phyloP scores from a whole-genome alignment of 2,888 invertebrate species.

The Epirrhoe alternata region DNA sequence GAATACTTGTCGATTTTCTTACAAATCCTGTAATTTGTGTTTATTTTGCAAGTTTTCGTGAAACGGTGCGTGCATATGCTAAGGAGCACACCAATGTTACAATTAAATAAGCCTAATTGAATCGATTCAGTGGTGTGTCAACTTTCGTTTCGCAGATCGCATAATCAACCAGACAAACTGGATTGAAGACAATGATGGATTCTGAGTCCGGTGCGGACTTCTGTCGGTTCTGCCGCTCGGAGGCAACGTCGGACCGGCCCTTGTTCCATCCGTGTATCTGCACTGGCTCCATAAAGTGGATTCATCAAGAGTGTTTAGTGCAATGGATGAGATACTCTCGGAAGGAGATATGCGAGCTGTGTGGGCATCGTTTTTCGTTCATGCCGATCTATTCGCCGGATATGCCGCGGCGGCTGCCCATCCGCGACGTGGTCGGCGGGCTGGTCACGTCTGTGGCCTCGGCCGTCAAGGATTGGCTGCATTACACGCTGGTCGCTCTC shows the following conservation, averaged over 20 bases:
- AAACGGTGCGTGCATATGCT: slow-evolving; percentile 54
- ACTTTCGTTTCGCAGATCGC: slow-evolving; percentile 68
- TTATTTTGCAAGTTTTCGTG: slow-evolving; percentile 50
- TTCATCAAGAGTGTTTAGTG: slow-evolving; percentile 98
- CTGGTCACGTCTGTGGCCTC: slow-evolving; percentile 94
- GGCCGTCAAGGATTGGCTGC: slow-evolving; percentile 98
- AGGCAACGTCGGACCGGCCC: slow-evolving; percentile 95
- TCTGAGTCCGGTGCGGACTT: slow-evolving; percentile 91
- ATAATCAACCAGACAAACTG: slow-evolving; percentile 73
- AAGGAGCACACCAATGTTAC: slow-evolving; percentile 22
- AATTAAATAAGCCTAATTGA: slow-evolving; percentile 12
- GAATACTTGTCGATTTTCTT: slow-evolving; percentile 53
- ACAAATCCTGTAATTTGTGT: slow-evolving; percentile 60
- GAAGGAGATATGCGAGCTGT: slow-evolving; percentile 99
- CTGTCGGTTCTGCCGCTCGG: slow-evolving; percentile 98
- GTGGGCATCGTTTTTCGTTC: slow-evolving; percentile 98
- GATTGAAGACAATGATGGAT: slow-evolving; percentile 79
- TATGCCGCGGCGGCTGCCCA: slow-evolving; percentile 98
- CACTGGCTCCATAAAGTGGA: slow-evolving; percentile 99
- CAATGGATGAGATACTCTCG: slow-evolving; percentile 99
- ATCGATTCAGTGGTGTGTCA: slow-evolving; percentile 29
- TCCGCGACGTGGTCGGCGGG: slow-evolving; percentile 96
- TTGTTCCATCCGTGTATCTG: slow-evolving; percentile 99
- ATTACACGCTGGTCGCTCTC: slow-evolving; percentile 97
- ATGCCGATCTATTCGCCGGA: slow-evolving; percentile 99